phyloP scores from a whole-genome alignment of 2,888 invertebrate species.

The Parnassius orleans region DNA sequence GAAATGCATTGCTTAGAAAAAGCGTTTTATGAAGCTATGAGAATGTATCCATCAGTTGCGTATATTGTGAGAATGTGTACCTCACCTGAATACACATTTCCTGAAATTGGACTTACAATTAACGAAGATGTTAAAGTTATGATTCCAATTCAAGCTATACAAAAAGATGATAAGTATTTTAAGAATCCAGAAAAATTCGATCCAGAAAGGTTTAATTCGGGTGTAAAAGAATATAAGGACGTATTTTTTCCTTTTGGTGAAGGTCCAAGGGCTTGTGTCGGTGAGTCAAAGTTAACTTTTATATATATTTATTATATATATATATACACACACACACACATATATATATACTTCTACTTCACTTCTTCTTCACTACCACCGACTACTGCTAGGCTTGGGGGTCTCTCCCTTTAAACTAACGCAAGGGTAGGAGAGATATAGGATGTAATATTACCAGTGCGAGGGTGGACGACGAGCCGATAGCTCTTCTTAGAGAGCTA shows the following conservation, averaged over 20 bases:
- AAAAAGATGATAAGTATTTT: slow-evolving; percentile 65
- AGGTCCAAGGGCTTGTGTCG: slow-evolving; percentile 68
- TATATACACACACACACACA: too few species aligned
- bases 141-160: slow-evolving; percentile 65
- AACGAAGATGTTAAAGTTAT: slow-evolving; percentile 55
- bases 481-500: too few species aligned
- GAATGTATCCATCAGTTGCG: slow-evolving; percentile 67
- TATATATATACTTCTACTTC: too few species aligned
- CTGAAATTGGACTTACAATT: slow-evolving; percentile 61
- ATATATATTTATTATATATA: too few species aligned
- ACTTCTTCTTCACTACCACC: too few species aligned
- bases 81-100: slow-evolving; percentile 62
- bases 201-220: slow-evolving; percentile 60
- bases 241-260: slow-evolving; percentile 67
- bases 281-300: slow-evolving; percentile 43
- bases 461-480: too few species aligned
- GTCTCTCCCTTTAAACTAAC: too few species aligned
- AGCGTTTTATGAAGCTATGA: slow-evolving; percentile 66
- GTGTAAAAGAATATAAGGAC: slow-evolving; percentile 44
- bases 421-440: too few species aligned
- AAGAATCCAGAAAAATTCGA: slow-evolving; percentile 56
- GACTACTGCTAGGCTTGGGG: too few species aligned
- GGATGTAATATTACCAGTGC: too few species aligned
- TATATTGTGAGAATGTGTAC: slow-evolving; percentile 60
- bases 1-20: slow-evolving; percentile 68